A percentile compares a stretch with the other conserved stretches of the same genome.
These are phyloP conservation scores for Apteryx owenii DNA, from an alignment of 2,113 vertebrate genomes.

Conservation along the genomic window DNA sequence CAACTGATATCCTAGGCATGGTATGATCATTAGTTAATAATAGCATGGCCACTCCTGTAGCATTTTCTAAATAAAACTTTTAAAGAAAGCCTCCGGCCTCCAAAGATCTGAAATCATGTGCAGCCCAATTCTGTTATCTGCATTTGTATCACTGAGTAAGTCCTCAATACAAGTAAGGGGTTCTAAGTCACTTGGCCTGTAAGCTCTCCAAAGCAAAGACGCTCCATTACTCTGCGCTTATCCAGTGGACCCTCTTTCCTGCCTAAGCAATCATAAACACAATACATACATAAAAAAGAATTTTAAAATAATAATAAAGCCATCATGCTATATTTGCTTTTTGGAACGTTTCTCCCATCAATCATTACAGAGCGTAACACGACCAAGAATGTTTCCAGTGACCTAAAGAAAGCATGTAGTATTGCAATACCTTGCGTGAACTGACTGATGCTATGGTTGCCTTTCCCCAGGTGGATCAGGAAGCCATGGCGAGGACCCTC, in stretches of 20 bases:
- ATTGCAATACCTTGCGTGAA: constrained; percentile 91
- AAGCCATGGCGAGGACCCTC: constrained; percentile 85
- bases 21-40: constrained; percentile 20
- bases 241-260: background rate
- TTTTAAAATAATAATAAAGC: background rate
- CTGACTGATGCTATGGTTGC: constrained; percentile 88
- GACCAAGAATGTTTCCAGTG: background rate
- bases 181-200: background rate
- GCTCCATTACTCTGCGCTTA: background rate
- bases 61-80: constrained; percentile 29
- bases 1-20: background rate
- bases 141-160: background rate
- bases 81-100: background rate
- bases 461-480: constrained; percentile 88
- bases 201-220: background rate
- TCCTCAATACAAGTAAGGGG: background rate
- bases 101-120: background rate
- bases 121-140: background rate
- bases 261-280: background rate
- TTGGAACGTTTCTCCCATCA: background rate
- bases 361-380: background rate
- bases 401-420: background rate
- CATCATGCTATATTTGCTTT: background rate
- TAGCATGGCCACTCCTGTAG: background rate
- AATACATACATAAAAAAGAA: background rate